phyloP scores from a whole-genome alignment of 2,113 vertebrate genomes.

The Gallinago undulata region DNA sequence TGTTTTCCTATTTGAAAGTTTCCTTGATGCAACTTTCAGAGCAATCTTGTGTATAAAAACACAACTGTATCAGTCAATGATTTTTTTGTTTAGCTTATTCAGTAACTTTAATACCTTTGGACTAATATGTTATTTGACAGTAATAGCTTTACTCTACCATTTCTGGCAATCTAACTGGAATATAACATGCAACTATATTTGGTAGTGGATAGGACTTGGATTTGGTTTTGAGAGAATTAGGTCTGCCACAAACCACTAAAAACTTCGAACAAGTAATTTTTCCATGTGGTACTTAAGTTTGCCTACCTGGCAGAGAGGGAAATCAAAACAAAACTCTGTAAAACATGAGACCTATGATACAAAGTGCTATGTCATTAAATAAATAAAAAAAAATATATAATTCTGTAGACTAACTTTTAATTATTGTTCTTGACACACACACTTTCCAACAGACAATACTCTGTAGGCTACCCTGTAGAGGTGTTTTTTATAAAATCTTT shows the following conservation, averaged over 20 bases:
- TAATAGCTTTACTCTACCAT: neutral
- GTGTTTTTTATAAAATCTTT: neutral
- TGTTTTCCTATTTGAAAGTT: neutral
- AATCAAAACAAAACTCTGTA: neutral
- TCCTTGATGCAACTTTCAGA: neutral
- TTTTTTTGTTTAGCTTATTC: neutral
- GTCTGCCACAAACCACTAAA: neutral
- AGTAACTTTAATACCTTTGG: neutral
- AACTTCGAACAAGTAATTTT: neutral
- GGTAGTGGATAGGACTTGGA: neutral
- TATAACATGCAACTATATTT: neutral
- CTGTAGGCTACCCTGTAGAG: neutral
- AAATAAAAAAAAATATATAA: neutral
- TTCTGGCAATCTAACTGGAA: neutral
- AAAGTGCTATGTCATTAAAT: neutral
- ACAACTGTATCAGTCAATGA: neutral
- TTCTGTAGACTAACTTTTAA: neutral
- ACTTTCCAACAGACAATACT: neutral
- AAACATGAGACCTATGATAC: neutral
- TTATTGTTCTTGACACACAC: neutral
- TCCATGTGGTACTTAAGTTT: neutral
- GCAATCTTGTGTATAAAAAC: neutral
- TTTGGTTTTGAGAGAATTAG: neutral
- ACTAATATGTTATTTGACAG: neutral
- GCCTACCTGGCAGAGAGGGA: neutral